Conservation (phyloP, 2,113 vertebrate genomes). For the Rhombomys opimus region DNA sequence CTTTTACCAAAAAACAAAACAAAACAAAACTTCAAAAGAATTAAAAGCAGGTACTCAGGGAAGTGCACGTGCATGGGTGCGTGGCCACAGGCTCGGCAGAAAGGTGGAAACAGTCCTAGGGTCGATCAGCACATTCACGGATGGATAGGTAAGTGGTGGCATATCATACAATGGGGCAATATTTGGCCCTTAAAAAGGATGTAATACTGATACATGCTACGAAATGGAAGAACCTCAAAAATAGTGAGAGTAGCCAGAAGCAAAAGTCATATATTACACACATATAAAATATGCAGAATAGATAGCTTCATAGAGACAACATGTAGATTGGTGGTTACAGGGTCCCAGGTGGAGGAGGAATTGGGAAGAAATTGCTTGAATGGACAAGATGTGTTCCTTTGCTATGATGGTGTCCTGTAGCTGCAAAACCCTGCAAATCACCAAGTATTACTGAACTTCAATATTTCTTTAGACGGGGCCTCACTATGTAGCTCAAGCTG, state of each 20-base stretch:
- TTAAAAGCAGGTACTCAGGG: neutral
- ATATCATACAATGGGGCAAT: neutral
- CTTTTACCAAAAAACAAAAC: slow-evolving; percentile 20
- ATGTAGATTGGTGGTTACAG: slow-evolving; percentile 13
- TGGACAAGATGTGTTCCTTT: slow-evolving; percentile 39
- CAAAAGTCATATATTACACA: neutral
- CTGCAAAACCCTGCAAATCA: neutral
- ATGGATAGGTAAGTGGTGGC: neutral
- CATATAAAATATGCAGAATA: slow-evolving; percentile 48
- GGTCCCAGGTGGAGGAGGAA: neutral
- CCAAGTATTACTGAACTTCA: neutral
- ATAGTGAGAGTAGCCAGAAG: slow-evolving; percentile 47
- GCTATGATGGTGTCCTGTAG: slow-evolving; percentile 25
- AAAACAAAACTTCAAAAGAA: neutral
- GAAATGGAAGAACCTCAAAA: neutral
- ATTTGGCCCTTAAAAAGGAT: neutral
- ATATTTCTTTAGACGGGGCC: neutral
- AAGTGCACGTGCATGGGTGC: neutral
- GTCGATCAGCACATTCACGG: neutral
- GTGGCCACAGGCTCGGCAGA: neutral
- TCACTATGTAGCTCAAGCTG: neutral
- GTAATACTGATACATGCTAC: neutral
- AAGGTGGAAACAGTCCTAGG: neutral
- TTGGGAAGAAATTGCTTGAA: neutral
- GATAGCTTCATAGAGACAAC: slow-evolving; percentile 12